phyloP scores from a whole-genome alignment of 2,797 vertebrate species.

The Spheniscus humboldti region DNA sequence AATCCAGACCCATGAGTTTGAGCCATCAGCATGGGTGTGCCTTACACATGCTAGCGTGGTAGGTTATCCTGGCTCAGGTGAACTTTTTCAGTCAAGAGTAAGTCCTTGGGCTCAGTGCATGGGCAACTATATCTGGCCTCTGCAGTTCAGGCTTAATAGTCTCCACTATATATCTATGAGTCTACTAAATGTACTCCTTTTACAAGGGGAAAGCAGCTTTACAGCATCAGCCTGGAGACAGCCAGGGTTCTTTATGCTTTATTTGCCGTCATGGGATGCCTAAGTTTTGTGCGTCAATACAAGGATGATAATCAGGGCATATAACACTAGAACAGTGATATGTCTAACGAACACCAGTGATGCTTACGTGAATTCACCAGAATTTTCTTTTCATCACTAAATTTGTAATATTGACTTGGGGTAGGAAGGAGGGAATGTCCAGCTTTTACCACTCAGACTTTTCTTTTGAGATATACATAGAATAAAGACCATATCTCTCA shows the following conservation, averaged over 20 bases:
- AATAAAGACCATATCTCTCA: background rate
- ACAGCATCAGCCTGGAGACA: background rate
- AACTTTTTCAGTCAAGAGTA: background rate
- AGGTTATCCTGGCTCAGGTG: background rate
- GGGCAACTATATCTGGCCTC: background rate
- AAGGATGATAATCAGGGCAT: background rate
- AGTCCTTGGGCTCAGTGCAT: background rate
- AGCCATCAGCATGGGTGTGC: accelerated
- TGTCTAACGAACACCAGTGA: background rate
- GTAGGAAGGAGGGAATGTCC: background rate
- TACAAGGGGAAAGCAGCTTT: background rate
- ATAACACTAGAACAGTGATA: background rate
- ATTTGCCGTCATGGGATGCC: background rate
- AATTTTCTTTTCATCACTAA: background rate
- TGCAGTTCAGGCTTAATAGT: background rate
- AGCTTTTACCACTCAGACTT: background rate
- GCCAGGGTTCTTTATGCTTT: background rate
- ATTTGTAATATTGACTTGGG: background rate
- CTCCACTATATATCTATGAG: background rate
- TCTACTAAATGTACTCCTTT: background rate
- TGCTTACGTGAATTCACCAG: background rate
- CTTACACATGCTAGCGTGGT: background rate
- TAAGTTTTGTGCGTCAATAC: background rate
- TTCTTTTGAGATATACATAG: background rate
- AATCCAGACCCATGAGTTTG: background rate